A percentile compares a stretch with the other conserved stretches of the same genome.
phyloP scores from a whole-genome alignment of 2,888 invertebrate genomes.

The Melolontha melolontha region DNA sequence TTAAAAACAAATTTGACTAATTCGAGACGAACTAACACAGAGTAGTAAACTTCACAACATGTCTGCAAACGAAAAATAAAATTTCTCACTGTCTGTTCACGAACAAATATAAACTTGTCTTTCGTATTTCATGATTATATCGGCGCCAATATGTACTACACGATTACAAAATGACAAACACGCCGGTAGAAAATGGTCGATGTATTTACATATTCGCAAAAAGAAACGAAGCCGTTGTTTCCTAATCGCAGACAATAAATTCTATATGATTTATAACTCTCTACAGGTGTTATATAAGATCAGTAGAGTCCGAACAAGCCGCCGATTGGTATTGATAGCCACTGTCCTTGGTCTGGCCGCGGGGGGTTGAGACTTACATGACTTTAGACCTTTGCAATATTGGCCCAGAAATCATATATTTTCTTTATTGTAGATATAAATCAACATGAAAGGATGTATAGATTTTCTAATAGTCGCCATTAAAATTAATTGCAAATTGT shows the following conservation, averaged over 20 bases:
- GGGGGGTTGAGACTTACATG: conserved; percentile 32
- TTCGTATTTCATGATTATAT: no score
- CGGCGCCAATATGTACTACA: no score
- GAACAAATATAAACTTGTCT: no score
- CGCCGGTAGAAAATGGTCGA: neutral
- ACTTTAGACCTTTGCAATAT: conserved; percentile 18
- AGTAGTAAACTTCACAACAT: no score
- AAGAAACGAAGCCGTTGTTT: conserved; percentile 2
- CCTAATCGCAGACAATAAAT: conserved; percentile 4
- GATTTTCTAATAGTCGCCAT: no score
- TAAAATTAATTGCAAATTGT: no score
- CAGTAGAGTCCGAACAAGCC: conserved; percentile 16
- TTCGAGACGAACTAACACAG: no score
- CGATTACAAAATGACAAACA: neutral
- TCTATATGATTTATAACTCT: conserved; percentile 13
- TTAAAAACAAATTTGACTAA: no score
- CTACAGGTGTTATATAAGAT: conserved; percentile 30
- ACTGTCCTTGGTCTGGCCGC: conserved; percentile 31
- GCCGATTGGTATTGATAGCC: conserved; percentile 34
- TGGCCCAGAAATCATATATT: conserved; percentile 13
- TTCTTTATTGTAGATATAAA: conserved; percentile 25
- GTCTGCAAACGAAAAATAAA: no score
- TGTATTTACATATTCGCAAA: conserved; percentile 25
- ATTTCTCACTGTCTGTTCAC: no score
- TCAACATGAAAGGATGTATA: neutral